phyloP scores from a whole-genome alignment of 2,888 invertebrate species.

The Eustalomyia histrio region DNA sequence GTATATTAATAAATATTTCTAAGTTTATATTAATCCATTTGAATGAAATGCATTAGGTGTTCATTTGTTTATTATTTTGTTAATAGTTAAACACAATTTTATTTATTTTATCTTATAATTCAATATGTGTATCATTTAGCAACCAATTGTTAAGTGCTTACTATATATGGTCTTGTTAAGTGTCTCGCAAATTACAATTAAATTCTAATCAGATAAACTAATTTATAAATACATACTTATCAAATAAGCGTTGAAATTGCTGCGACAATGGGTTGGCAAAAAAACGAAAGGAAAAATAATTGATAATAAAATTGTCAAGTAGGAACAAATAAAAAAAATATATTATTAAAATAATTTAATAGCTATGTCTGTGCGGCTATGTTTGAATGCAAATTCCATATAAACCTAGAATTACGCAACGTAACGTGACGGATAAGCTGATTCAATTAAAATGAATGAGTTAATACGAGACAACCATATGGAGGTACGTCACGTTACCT shows the following conservation, averaged over 20 bases:
- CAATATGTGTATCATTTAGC: not conserved
- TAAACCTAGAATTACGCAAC: no score
- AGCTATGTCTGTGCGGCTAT: no score
- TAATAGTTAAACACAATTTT: not conserved
- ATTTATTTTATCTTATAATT: conserved; percentile 3
- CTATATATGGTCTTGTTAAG: conserved; percentile 10
- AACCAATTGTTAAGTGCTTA: not conserved
- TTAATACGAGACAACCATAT: no score
- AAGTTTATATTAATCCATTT: not conserved
- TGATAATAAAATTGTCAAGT: no score
- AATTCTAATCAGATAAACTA: conserved; percentile 7
- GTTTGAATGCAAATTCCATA: no score
- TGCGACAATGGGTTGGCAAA: not conserved
- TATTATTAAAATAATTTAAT: no score
- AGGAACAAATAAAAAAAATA: no score
- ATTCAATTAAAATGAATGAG: no score
- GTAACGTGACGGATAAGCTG: no score
- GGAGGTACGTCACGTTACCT: no score
- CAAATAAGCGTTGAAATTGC: not conserved
- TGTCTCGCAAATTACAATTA: conserved; percentile 24
- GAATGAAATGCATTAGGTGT: not conserved
- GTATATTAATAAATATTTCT: not conserved
- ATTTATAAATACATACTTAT: not conserved
- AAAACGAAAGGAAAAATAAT: not conserved
- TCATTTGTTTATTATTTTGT: not conserved